Conservation (phyloP, 1,140 invertebrate species). For the Macrobrachium rosenbergii region DNA sequence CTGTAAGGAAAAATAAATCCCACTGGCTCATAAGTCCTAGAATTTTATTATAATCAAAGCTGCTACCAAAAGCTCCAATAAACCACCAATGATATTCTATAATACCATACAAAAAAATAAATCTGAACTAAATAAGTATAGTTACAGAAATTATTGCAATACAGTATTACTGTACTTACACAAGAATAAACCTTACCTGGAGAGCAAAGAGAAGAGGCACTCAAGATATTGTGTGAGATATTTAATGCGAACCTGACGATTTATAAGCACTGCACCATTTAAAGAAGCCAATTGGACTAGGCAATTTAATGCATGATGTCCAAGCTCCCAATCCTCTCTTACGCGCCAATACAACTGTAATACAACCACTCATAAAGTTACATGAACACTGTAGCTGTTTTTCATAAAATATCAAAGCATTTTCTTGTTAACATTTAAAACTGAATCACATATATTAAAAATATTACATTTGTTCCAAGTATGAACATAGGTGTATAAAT, state of each 20-base stretch:
- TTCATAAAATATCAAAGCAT: not conserved
- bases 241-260: slow-evolving; percentile 75
- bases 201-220: slow-evolving; percentile 78
- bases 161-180: not conserved
- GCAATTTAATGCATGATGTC: slow-evolving; percentile 83
- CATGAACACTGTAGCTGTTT: not conserved
- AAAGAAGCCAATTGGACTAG: slow-evolving; percentile 84
- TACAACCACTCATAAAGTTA: slow-evolving; percentile 32
- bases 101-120: not conserved
- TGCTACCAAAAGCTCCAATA: too few species aligned
- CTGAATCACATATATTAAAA: too few species aligned
- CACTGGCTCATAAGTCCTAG: too few species aligned
- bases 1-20: too few species aligned
- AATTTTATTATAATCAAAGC: too few species aligned
- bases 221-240: slow-evolving; percentile 82
- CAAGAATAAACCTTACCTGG: slow-evolving; percentile 33
- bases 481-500: too few species aligned
- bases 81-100: too few species aligned
- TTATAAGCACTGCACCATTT: slow-evolving; percentile 79
- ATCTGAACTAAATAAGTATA: not conserved
- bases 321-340: slow-evolving; percentile 79
- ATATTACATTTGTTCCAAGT: too few species aligned
- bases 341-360: slow-evolving; percentile 84
- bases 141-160: not conserved
- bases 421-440: too few species aligned